Evolutionary conservation across 2,888 invertebrate genomes (phyloP).

Genomic region (Drosophila infuscata): DNA sequence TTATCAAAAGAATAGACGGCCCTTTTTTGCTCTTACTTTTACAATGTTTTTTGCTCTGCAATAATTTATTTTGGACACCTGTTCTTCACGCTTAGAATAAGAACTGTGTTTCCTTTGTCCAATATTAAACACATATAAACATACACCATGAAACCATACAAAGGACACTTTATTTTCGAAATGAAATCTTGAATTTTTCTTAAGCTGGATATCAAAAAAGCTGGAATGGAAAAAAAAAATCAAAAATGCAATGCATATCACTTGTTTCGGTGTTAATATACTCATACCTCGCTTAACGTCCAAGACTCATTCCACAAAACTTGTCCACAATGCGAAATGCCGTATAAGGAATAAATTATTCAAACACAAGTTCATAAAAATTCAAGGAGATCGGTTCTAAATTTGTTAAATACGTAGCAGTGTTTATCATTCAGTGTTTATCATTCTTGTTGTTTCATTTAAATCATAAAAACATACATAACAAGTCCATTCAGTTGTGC

Average conservation of each 20-base stretch:
- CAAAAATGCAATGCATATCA: neutral
- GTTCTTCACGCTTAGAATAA: neutral
- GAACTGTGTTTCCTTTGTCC: neutral
- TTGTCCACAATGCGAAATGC: no score
- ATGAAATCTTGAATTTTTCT: neutral
- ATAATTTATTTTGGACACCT: neutral
- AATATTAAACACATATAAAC: neutral
- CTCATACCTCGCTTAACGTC: no score
- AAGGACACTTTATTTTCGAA: neutral
- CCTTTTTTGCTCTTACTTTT: neutral
- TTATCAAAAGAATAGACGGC: constrained; percentile 46
- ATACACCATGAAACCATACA: neutral
- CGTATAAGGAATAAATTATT: no score
- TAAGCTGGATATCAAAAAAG: no score
- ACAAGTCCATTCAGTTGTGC: no score
- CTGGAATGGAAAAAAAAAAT: neutral
- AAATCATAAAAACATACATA: no score
- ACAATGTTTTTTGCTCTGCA: neutral
- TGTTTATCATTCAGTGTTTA: no score
- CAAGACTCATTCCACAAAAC: no score
- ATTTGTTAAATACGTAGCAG: no score
- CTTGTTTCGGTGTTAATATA: neutral
- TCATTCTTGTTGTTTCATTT: no score
- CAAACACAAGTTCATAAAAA: no score
- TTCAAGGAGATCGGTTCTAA: no score